Evolutionary conservation across 2,888 invertebrate genomes (phyloP), one percentile per base, ranked within the genome.

Genomic region (Rhorus exstirpatorius): DNA sequence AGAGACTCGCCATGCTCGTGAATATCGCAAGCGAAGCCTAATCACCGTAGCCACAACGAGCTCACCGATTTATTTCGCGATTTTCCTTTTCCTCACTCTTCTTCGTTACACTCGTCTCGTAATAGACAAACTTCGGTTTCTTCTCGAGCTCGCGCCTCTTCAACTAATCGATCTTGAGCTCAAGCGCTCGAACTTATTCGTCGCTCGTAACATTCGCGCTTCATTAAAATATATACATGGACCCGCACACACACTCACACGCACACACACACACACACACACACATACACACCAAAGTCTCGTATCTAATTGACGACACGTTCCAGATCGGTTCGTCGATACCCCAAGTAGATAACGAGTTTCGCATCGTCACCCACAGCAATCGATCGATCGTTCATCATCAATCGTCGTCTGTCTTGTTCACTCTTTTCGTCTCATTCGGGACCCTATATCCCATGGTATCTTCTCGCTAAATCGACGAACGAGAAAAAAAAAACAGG

Each of bases 1-100:
- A 60, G 68, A 81, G 55, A 74, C 78, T 81, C 74, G 70, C 58
- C 74, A 78, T 78, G 74, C 81, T 74, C 78, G 81, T 81, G 74
- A 81, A 81, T 78, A 81, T 74, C 68, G 55, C 78, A 72, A 61
- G 81, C 77, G 63, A 74, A 74, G 78, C 74, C 78, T 81, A 81
- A 81, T 81, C 81, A 78, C 78, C 74, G 61, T 49, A 61, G 74
- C 61, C 77, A 35, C 81, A 67, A 46, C 68, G 68, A 74, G 60
- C 49, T 55, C 60, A 58, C 81, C 78, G 78, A 81, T 78, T 81
- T 74, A 81, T 81, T 81, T 74, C 14, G n/a, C 65, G 19, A 60
- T 58, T 67, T 58, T 60, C 51, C 51, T 71, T 51, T 41, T 38
- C 35, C 38, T 51, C 24, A 14, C n/a, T 41, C 10, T 41, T 41